Percentiles rank a stretch among this genome's conserved stretches.
These are phyloP conservation scores for Smutsia temminckii DNA, from an alignment of 2,797 vertebrate species.

Conservation along the genomic window DNA sequence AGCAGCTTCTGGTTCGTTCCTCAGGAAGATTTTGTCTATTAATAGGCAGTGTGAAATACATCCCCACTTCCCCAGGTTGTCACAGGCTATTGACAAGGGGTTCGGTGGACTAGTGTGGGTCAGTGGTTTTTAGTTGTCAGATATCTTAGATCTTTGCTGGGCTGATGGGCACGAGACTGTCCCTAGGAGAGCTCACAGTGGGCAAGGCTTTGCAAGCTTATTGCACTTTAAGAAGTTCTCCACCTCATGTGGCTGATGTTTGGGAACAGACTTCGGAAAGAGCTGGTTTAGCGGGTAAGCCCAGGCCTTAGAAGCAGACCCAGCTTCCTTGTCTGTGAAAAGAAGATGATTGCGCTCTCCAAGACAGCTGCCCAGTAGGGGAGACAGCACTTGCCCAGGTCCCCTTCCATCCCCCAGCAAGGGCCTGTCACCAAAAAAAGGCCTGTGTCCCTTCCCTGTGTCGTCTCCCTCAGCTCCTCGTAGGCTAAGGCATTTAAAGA, in stretches of 20 bases:
- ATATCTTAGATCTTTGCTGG: neutral
- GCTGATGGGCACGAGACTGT: accelerated
- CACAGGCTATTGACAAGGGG: neutral
- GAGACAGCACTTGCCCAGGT: no score
- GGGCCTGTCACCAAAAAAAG: neutral
- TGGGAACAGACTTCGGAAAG: no score
- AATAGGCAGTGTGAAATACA: neutral
- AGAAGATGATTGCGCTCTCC: neutral
- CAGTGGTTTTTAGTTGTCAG: accelerated
- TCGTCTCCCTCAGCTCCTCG: neutral
- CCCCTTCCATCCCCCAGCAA: neutral
- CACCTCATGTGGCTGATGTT: neutral
- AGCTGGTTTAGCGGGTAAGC: no score
- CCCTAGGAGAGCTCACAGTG: neutral
- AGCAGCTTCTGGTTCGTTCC: neutral
- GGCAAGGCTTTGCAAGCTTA: neutral
- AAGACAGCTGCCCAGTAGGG: accelerated
- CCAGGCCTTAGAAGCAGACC: neutral
- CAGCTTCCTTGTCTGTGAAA: neutral
- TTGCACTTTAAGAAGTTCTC: neutral
- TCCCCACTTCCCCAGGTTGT: neutral
- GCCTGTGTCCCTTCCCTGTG: neutral
- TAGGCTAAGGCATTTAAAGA: neutral
- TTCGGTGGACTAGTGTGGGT: neutral
- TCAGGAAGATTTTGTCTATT: neutral